Evolutionary conservation across 2,113 vertebrate genomes (phyloP), one percentile per base, ranked within the genome.

Genomic region (Phycodurus eques): DNA sequence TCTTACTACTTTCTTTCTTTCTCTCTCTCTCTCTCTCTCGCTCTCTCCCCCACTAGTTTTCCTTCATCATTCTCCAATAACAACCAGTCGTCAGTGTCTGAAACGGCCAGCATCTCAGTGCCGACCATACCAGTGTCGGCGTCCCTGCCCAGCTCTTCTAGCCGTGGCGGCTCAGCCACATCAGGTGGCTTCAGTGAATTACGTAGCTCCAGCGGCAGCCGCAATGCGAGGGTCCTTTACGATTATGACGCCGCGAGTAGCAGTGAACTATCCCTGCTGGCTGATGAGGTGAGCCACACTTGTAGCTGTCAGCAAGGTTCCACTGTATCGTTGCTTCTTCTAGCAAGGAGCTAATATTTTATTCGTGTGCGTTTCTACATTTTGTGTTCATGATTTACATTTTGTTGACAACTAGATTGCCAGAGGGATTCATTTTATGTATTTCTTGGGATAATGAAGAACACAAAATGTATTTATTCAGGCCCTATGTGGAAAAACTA

Each of bases 171-270:
- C 80, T 87, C 93, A n/a, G 85, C 80, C 1, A 83, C 90, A n/a
- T 88, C 92, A 42, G 92, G 94, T 49, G 92, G 94, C 74, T 92
- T 95, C 91, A 94, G 65, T 72, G 96, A 98, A 83, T 83, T 96
- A 84, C 94, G 94, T 35, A 92, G 92, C 70, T 94, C 93, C 62
- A 94, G 92, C 76, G 94, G 94, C 85, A 97, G 90, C 89, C 95
- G 96, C 77, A 96, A 93, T 88, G 98, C 98, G 59, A 89, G 97
- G 27, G 98, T 99, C 67, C 96, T 99, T 1, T 99, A 99, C 73
- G 98, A 99, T 88, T 99, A 99, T 6, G 98, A 99, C 64, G 98
- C 98, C 15, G 96, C 95, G 44, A 95, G 96, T 84, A 98, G 97
- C 91, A 98, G 91, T 74, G 97, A 99, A 83, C 94, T 99, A 20